Base-by-base conservation (phyloP, 2,888 invertebrate genomes). In the Sialis lutaria region DNA sequence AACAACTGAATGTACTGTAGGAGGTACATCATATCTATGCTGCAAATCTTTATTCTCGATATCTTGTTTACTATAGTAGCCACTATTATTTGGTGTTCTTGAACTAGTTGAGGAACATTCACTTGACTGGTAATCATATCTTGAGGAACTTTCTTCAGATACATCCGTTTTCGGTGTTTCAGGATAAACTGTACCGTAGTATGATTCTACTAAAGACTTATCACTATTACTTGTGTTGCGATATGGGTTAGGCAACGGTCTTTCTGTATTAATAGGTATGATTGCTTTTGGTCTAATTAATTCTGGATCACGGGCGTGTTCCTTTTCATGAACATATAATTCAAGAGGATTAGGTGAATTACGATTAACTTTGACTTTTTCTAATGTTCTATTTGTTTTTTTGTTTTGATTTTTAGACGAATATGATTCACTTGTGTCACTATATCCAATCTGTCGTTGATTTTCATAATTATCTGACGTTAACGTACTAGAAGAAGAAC, bases 201-300 rank as follows among this genome's bases (percentile, higher is more conserved):
- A 32, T 46, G 40, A 40, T 33, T 46, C 46, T n/a, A 10, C 46
- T n/a, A 10, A 44, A 35, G 6, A 30, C 34, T 9, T 9, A 12
- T 40, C 40, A 33, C 7, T 40, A 32, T 52, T 51, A 48, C 47
- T 54, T 42, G 52, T 52, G 48, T 55, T 54, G 42, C 57, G 62
- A 50, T 62, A 64, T 0, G 64, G 64, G 55, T 64, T 64, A 8
- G 64, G 64, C 22, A 64, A 50, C 4, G 64, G 56, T 46, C 64
- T 54, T 53, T 63, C 63, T 0, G 64, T 60, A 53, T 60, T 64
- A 12, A 63, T 62, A 2, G 64, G 64, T 44, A 64, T 63, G 37
- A 60, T 50, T 31, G 64, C 64, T 56, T 63, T 64, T 1, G 66
- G 64, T 54, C 62, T 64, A 6, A 65, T 60, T 12, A 65, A 51